A percentile compares a stretch with the other conserved stretches of the same genome.
These are phyloP conservation scores for Aphelinus atriplicis DNA, from an alignment of 1,140 invertebrate species.

Conservation along the genomic window DNA sequence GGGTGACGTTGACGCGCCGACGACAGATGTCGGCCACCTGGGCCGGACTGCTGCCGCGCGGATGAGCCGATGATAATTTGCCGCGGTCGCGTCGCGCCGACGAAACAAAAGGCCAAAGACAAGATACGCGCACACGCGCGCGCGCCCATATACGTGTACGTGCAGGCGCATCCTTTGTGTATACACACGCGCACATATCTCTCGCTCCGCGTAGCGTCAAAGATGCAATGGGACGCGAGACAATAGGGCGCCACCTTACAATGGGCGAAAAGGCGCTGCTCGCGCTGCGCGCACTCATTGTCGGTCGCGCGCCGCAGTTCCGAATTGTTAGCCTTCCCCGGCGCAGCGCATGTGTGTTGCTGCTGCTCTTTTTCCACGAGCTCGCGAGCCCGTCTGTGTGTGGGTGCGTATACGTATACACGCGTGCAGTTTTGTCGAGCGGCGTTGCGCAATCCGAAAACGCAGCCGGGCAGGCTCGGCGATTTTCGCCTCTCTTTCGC, in stretches of 20 bases:
- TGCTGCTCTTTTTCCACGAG: background rate
- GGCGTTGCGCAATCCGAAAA: background rate
- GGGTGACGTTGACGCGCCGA: background rate
- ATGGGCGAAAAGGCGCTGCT: background rate
- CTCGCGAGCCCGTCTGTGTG: too few relatives aligned
- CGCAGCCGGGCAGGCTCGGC: background rate
- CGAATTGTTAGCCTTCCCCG: conserved; percentile 44
- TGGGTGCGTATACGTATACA: too few relatives aligned
- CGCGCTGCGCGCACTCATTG: conserved; percentile 16
- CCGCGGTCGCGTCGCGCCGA: too few relatives aligned
- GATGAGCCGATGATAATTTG: too few relatives aligned
- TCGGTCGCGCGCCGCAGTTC: background rate
- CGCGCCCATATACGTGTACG: too few relatives aligned
- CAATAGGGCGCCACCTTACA: conserved; percentile 42
- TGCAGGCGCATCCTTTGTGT: background rate
- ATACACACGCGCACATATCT: background rate
- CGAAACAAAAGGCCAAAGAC: background rate
- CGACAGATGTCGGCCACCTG: conserved; percentile 23
- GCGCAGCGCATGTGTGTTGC: background rate
- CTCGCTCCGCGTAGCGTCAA: conserved; percentile 31
- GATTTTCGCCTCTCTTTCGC: background rate
- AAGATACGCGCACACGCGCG: background rate
- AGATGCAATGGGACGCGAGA: conserved; percentile 50
- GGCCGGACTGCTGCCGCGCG: background rate
- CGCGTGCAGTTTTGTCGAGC: background rate